Evolutionary conservation across 2,888 invertebrate genomes (phyloP).

Genomic region (Gonocerus acuteangulatus): DNA sequence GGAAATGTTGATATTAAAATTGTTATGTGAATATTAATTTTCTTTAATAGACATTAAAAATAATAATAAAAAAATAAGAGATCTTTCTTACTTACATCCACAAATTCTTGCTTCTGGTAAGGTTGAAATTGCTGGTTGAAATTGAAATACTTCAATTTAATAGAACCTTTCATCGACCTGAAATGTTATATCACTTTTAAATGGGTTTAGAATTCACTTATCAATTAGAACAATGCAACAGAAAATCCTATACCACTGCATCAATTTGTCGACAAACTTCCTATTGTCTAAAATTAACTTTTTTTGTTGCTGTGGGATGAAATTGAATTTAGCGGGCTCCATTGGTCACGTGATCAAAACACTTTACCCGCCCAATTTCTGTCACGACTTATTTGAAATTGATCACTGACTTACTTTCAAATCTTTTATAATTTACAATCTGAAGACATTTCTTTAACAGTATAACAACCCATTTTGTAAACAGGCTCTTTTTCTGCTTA

Average conservation of each 20-base stretch:
- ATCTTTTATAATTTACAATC: background rate
- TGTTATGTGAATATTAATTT: no score
- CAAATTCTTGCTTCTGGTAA: slow-evolving; percentile 44
- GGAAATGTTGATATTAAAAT: no score
- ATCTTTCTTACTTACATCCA: slow-evolving; percentile 42
- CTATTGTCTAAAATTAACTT: slow-evolving; percentile 40
- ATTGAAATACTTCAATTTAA: slow-evolving; percentile 44
- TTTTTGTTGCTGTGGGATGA: slow-evolving; percentile 41
- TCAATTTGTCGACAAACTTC: slow-evolving; percentile 40
- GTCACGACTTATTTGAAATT: background rate
- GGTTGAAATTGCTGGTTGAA: slow-evolving; percentile 46
- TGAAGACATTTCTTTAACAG: background rate
- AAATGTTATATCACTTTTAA: background rate
- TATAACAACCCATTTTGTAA: no score
- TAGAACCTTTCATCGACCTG: slow-evolving; percentile 45
- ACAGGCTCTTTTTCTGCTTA: background rate
- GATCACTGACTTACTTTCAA: background rate
- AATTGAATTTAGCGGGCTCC: slow-evolving; percentile 41
- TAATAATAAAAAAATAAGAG: no score
- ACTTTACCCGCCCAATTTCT: background rate
- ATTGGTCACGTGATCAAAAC: slow-evolving; percentile 6
- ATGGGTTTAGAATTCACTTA: background rate
- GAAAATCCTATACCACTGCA: slow-evolving; percentile 43
- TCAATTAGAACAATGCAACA: background rate
- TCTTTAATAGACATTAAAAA: no score